Percentiles rank a stretch among this genome's conserved stretches.
Evolutionary conservation across 1,140 invertebrate species (phyloP).

Genomic region (Gonioctena quinquepunctata): DNA sequence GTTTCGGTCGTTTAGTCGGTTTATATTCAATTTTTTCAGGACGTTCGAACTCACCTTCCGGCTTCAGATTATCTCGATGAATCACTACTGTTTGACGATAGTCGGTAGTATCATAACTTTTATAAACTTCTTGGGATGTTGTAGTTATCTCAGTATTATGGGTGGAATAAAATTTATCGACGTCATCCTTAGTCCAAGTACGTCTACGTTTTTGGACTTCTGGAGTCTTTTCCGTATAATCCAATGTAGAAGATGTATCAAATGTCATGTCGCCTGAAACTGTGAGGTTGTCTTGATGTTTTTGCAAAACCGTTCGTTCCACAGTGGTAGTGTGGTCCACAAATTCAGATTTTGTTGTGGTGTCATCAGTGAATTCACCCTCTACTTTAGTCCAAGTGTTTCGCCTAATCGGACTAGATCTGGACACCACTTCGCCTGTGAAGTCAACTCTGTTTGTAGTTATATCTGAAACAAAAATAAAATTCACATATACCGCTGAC

Average conservation of each 20-base stretch:
- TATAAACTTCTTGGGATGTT: slow-evolving; percentile 63
- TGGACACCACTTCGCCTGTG: slow-evolving; percentile 66
- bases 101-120: slow-evolving; percentile 57
- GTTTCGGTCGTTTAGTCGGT: slow-evolving; percentile 61
- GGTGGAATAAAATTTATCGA: slow-evolving; percentile 67
- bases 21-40: slow-evolving; percentile 57
- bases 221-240: slow-evolving; percentile 63
- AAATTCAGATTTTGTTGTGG: slow-evolving; percentile 68
- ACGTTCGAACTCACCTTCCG: slow-evolving; percentile 66
- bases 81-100: slow-evolving; percentile 56
- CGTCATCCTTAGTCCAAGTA: slow-evolving; percentile 73
- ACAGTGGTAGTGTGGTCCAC: slow-evolving; percentile 64
- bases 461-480: slow-evolving; percentile 60
- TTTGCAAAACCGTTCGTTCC: slow-evolving; percentile 64
- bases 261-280: slow-evolving; percentile 68
- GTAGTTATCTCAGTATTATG: slow-evolving; percentile 59
- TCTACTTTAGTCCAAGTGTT: slow-evolving; percentile 83
- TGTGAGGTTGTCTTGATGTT: slow-evolving; percentile 66
- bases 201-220: slow-evolving; percentile 62
- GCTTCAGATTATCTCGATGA: slow-evolving; percentile 65
- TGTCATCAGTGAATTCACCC: slow-evolving; percentile 71
- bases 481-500: background rate
- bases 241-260: slow-evolving; percentile 64
- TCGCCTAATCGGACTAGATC: slow-evolving; percentile 70
- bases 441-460: slow-evolving; percentile 70